A percentile compares a stretch with the other conserved stretches of the same genome.
Conservation (phyloP, 2,888 invertebrate genomes). For the Eupelmus urozonus region DNA sequence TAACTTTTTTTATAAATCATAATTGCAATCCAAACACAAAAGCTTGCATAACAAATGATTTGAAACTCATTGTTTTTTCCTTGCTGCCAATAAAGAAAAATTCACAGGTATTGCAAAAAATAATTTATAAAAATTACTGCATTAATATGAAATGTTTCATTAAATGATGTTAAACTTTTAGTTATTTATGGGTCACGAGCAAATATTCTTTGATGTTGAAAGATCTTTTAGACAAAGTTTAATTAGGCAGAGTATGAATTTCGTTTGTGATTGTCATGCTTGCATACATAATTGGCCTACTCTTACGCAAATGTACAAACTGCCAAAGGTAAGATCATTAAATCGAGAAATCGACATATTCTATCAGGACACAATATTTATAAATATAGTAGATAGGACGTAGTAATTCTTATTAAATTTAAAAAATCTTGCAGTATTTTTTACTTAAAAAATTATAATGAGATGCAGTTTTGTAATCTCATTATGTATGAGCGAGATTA, state of each 20-base stretch:
- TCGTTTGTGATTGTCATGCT: conserved; percentile 86
- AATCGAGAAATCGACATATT: too few relatives aligned
- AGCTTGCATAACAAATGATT: conserved; percentile 79
- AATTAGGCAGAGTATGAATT: conserved; percentile 81
- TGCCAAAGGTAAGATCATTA: conserved; percentile 46
- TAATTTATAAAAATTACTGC: background rate
- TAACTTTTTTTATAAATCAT: conserved; percentile 90
- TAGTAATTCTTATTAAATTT: background rate
- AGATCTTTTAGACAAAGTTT: conserved; percentile 69
- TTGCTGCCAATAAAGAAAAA: conserved; percentile 84
- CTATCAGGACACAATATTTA: background rate
- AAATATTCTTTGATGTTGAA: conserved; percentile 27
- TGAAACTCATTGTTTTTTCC: conserved; percentile 79
- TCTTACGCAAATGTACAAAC: conserved; percentile 41
- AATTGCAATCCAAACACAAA: conserved; percentile 91
- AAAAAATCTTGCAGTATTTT: background rate
- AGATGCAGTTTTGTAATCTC: too few relatives aligned
- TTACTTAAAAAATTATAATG: too few relatives aligned
- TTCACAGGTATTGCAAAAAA: conserved; percentile 80
- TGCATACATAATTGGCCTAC: conserved; percentile 85
- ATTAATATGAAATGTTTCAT: too few relatives aligned
- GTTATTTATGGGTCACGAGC: conserved; percentile 27
- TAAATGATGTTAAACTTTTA: conserved; percentile 29
- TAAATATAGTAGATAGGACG: background rate
- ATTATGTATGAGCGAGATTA: too few relatives aligned